These are phyloP conservation scores for Zaprionus capensis DNA, from an alignment of 1,140 invertebrate genomes.

Conservation along the genomic window DNA sequence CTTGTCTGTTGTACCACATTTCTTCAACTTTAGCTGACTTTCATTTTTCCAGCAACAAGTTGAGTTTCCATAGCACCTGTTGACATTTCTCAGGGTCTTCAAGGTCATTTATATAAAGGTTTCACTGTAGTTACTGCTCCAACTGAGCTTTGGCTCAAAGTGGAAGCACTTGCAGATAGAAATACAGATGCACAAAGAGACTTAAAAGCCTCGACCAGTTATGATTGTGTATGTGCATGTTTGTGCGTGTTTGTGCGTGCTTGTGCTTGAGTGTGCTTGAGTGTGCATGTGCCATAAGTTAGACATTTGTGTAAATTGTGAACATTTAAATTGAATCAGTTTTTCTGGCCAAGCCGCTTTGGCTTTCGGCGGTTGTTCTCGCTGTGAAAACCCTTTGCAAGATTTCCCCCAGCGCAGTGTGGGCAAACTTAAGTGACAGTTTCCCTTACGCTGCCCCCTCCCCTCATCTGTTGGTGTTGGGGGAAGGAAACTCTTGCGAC, in stretches of 20 bases:
- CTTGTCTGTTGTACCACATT: too few relatives aligned
- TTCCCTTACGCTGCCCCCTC: background rate
- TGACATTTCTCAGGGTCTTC: background rate
- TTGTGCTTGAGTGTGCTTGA: background rate
- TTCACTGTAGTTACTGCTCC: background rate
- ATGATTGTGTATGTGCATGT: constrained; percentile 11
- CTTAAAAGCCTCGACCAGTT: constrained; percentile 31
- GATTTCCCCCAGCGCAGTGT: constrained; percentile 6
- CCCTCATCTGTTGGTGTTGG: too few relatives aligned
- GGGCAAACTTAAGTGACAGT: constrained; percentile 9
- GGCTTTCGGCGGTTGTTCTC: constrained; percentile 3
- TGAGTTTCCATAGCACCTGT: background rate
- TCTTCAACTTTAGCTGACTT: too few relatives aligned
- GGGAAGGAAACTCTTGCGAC: constrained; percentile 13
- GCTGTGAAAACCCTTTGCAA: constrained; percentile 33
- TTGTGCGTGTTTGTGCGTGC: background rate
- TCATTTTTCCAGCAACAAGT: background rate
- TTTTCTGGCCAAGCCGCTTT: constrained; percentile 23
- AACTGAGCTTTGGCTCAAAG: background rate
- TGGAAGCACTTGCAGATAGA: background rate
- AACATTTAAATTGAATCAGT: constrained; percentile 71
- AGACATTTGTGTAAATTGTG: constrained; percentile 48
- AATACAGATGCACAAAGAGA: background rate
- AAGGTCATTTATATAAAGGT: background rate
- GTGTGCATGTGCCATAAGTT: constrained; percentile 4